Conservation (phyloP, 1,140 invertebrate species). For the Listronotus bonariensis region DNA sequence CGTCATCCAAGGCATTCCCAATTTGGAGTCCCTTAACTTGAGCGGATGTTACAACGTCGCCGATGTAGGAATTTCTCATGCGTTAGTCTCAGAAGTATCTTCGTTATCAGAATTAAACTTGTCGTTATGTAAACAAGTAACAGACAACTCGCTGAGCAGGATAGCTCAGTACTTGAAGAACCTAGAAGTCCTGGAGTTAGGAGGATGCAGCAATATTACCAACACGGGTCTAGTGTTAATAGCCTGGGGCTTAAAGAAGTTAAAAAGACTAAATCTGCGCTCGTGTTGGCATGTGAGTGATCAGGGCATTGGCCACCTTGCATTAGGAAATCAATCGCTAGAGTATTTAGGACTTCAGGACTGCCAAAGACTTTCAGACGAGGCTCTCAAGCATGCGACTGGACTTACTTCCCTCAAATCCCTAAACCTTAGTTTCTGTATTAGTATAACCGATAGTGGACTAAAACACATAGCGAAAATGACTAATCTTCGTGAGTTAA, state of each 20-base stretch:
- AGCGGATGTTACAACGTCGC: conserved; percentile 93
- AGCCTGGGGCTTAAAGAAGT: conserved; percentile 82
- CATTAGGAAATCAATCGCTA: conserved; percentile 73
- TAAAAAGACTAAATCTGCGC: conserved; percentile 82
- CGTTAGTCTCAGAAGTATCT: conserved; percentile 74
- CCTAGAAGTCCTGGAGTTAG: conserved; percentile 83
- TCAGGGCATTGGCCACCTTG: conserved; percentile 83
- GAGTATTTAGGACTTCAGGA: conserved; percentile 90
- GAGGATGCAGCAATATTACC: conserved; percentile 89
- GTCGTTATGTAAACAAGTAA: conserved; percentile 93
- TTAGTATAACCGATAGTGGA: conserved; percentile 88
- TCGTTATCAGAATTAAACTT: conserved; percentile 81
- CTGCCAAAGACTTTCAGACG: conserved; percentile 91
- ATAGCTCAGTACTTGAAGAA: conserved; percentile 88
- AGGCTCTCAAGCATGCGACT: conserved; percentile 80
- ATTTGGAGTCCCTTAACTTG: conserved; percentile 84
- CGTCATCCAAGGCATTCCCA: conserved; percentile 83
- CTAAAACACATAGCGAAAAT: conserved; percentile 87
- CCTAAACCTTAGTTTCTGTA: conserved; percentile 93
- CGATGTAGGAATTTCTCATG: conserved; percentile 77
- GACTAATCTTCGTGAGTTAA: conserved; percentile 81
- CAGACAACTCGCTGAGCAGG: conserved; percentile 79
- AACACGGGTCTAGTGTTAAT: conserved; percentile 84
- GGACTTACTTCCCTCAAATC: conserved; percentile 80
- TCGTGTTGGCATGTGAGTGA: conserved; percentile 93